Conservation (phyloP, 2,113 vertebrate genomes). For the Petrocephalus zakoni region DNA sequence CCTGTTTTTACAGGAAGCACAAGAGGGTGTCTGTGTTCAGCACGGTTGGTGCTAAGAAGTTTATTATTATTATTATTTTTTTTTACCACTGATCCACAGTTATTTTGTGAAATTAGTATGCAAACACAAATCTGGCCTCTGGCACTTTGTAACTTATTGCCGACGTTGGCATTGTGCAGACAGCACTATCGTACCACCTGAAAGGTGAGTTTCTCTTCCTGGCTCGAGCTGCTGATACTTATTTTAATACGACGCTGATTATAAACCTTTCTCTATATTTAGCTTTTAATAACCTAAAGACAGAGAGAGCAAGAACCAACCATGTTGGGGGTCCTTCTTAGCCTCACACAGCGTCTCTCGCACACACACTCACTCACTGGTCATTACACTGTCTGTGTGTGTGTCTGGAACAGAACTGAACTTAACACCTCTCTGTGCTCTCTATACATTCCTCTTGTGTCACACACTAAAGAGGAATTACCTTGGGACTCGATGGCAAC, state of each 20-base stretch:
- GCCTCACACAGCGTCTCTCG: neutral
- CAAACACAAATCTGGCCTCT: neutral
- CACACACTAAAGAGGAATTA: neutral
- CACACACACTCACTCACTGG: neutral
- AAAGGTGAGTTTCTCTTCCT: neutral
- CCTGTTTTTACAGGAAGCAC: neutral
- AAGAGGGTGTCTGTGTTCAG: neutral
- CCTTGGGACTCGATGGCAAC: constrained; percentile 4
- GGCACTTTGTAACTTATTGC: neutral
- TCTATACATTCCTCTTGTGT: neutral
- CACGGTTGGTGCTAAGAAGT: neutral
- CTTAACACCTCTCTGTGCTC: constrained; percentile 6
- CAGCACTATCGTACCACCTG: neutral
- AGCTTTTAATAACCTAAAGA: neutral
- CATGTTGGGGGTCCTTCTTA: neutral
- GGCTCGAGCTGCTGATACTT: neutral
- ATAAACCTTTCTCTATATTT: constrained; percentile 12
- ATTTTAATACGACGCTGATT: neutral
- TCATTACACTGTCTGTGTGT: neutral
- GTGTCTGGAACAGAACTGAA: neutral
- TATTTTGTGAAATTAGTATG: neutral
- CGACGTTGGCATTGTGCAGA: neutral
- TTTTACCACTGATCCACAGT: neutral
- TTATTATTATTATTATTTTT: neutral
- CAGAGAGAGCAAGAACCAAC: neutral